phyloP scores from a whole-genome alignment of 2,113 vertebrate genomes.

The Platichthys stellatus region DNA sequence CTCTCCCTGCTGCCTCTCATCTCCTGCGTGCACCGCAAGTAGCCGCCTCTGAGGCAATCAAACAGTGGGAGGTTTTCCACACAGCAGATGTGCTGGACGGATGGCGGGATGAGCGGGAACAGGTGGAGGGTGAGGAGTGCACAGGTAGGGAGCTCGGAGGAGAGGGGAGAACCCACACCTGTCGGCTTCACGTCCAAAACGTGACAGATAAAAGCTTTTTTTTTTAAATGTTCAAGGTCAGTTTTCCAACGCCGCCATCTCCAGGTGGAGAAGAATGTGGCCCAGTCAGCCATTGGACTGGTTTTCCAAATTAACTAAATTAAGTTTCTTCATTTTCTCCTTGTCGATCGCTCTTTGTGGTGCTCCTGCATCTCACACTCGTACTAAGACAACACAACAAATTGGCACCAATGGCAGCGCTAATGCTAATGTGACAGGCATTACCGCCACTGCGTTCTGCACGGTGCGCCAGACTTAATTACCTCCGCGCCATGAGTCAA shows the following conservation, averaged over 20 bases:
- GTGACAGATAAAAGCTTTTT: not conserved
- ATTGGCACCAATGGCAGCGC: not conserved
- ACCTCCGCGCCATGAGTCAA: constrained; percentile 30
- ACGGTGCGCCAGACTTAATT: constrained; percentile 40
- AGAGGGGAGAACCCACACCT: constrained; percentile 52
- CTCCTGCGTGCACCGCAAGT: constrained; percentile 49
- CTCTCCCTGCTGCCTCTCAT: constrained; percentile 53
- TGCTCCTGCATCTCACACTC: not conserved
- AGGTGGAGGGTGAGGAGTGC: constrained; percentile 52
- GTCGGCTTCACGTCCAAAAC: constrained; percentile 24
- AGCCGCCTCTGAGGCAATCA: constrained; percentile 67
- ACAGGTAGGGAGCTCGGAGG: constrained; percentile 23
- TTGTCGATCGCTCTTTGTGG: too few relatives aligned
- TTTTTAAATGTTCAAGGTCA: not conserved
- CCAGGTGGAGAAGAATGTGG: not conserved
- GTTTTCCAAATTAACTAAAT: too few relatives aligned
- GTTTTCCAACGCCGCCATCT: constrained; percentile 2
- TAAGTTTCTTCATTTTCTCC: not conserved
- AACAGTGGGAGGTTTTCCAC: constrained; percentile 75
- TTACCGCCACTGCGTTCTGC: constrained; percentile 11
- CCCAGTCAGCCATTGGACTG: too few relatives aligned
- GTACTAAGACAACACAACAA: not conserved
- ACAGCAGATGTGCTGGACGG: constrained; percentile 70
- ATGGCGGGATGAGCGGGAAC: constrained; percentile 52
- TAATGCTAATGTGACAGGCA: constrained; percentile 16